Evolutionary conservation across 2,113 vertebrate genomes (phyloP), one percentile per base, ranked within the genome.

Genomic region (Cairina moschata): DNA sequence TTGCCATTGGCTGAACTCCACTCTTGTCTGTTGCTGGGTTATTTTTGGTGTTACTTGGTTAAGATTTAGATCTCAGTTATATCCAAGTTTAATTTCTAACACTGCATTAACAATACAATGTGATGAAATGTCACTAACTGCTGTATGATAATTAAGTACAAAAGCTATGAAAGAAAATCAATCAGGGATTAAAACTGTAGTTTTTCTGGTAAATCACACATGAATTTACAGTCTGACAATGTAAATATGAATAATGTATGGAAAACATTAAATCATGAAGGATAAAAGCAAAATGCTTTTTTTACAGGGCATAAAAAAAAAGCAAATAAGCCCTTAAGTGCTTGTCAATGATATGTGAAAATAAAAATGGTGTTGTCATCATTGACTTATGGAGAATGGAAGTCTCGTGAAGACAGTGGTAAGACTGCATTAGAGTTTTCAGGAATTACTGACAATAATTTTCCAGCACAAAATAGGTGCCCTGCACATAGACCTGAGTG

Each of bases 81-180:
- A 88, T 36, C 38, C 59, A 78, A 88, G 65, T 84, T 80, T 81
- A 67, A 81, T 81, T 84, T 93, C 18, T 88, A 91, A 82, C 69
- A 66, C 86, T 82, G 81, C 59, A 38, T 95, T 94, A 93, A 74
- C 84, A 91, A 80, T 77, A 77, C 66, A 88, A 89, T 52, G 36
- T 67, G 44, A 83, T 90, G 90, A 97, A 97, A 97, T 88, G 91
- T 78, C 71, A 92, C 86, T 96, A 95, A 68, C 84, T 77, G 72
- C 67, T 76, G 28, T 40, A 83, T 60, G 55, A 78, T 75, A 95
- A 96, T 96, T 93, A 96, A 93, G 66, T 91, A 46, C 82, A 86
- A 90, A 90, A 71, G 94, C 95, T 94, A 93, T 95, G 90, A 40
- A 78, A 96, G 83, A 65, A 94, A 85, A 95, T 66, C 50, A 86